phyloP scores from a whole-genome alignment of 1,140 invertebrate genomes.

The Cepaea nemoralis region DNA sequence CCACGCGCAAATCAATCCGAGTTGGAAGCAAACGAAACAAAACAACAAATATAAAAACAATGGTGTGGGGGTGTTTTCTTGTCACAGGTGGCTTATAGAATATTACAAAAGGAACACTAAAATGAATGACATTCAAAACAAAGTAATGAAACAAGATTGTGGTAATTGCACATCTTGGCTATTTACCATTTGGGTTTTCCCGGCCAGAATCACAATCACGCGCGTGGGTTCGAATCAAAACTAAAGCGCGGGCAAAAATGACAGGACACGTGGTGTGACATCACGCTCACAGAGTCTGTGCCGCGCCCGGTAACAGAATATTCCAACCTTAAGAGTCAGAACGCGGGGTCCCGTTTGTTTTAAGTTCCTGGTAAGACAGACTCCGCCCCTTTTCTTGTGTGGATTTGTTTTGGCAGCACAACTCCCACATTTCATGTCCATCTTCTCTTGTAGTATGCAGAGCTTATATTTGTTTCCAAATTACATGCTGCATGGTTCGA shows the following conservation, averaged over 20 bases:
- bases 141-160: neutral
- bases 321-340: neutral
- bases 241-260: neutral
- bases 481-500: no score
- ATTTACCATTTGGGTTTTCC: neutral
- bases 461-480: no score
- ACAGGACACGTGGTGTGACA: neutral
- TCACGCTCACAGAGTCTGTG: neutral
- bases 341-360: neutral
- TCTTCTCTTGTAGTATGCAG: no score
- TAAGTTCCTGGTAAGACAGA: no score
- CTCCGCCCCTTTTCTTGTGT: no score
- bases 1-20: no score
- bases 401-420: no score
- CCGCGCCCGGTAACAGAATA: neutral
- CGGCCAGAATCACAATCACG: neutral
- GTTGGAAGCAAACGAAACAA: no score
- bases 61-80: neutral
- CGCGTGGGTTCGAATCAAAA: neutral
- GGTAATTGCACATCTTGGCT: neutral
- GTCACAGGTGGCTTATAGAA: neutral
- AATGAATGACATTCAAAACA: neutral
- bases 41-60: no score
- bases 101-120: neutral
- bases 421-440: no score